Conservation (phyloP, 1,140 invertebrate genomes). For the Hydropsyche tenuis region DNA sequence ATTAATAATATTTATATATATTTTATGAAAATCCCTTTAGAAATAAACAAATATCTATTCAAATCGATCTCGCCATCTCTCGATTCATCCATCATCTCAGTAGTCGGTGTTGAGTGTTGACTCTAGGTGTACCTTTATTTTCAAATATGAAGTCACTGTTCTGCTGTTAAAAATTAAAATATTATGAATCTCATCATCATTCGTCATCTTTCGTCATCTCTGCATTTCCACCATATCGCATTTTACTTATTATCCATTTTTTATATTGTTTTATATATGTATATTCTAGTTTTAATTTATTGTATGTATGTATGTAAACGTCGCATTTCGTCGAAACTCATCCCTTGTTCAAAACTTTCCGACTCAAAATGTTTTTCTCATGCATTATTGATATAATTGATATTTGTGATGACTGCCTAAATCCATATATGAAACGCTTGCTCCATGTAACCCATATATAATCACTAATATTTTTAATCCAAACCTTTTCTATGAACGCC, state of each 20-base stretch:
- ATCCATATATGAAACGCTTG: slow-evolving; percentile 18
- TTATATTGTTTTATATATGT: neutral
- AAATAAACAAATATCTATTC: slow-evolving; percentile 10
- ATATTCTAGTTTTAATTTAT: neutral
- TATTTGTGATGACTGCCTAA: slow-evolving; percentile 26
- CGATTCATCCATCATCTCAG: slow-evolving; percentile 36
- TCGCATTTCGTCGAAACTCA: slow-evolving; percentile 21
- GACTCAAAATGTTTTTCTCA: neutral
- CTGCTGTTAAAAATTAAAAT: slow-evolving; percentile 25
- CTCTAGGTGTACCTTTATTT: slow-evolving; percentile 34
- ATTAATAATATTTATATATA: slow-evolving; percentile 4
- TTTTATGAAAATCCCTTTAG: too few species aligned
- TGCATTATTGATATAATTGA: slow-evolving; percentile 14
- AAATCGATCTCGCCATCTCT: slow-evolving; percentile 36
- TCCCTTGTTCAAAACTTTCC: neutral
- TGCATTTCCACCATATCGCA: slow-evolving; percentile 28
- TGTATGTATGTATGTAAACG: slow-evolving; percentile 10
- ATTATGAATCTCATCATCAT: slow-evolving; percentile 27
- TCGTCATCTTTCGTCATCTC: slow-evolving; percentile 39
- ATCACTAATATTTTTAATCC: too few species aligned
- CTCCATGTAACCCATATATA: slow-evolving; percentile 5
- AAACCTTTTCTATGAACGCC: neutral
- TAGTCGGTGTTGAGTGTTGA: slow-evolving; percentile 42
- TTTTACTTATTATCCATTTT: slow-evolving; percentile 2
- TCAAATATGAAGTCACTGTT: slow-evolving; percentile 23